These are phyloP conservation scores for Stigmatopora nigra DNA, from an alignment of 2,113 vertebrate species.

Conservation along the genomic window DNA sequence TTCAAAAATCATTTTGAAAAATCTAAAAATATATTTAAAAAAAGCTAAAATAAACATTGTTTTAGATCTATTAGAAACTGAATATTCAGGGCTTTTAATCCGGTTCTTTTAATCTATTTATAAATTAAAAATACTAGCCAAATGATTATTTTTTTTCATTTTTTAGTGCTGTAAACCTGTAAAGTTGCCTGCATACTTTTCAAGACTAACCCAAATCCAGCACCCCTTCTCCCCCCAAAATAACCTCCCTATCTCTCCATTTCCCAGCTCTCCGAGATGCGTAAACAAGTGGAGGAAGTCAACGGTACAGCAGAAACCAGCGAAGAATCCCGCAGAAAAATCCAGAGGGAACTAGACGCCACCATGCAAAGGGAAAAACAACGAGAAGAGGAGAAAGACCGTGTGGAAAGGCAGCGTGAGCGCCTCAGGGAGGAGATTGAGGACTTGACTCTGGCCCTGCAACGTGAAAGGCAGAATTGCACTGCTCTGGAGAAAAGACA, in stretches of 20 bases:
- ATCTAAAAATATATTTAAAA: too few relatives aligned
- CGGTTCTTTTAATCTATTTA: too few relatives aligned
- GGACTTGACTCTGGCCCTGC: conserved; percentile 78
- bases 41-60: too few relatives aligned
- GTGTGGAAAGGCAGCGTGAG: conserved; percentile 75
- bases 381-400: conserved; percentile 76
- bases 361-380: conserved; percentile 72
- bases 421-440: conserved; percentile 84
- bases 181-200: too few relatives aligned
- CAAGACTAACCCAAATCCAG: too few relatives aligned
- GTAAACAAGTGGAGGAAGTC: conserved; percentile 80
- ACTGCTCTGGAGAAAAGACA: conserved; percentile 82
- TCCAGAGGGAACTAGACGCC: conserved; percentile 76
- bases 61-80: too few relatives aligned
- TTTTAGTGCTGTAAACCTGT: too few relatives aligned
- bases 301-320: conserved; percentile 70
- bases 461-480: conserved; percentile 82
- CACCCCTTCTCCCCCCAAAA: too few relatives aligned
- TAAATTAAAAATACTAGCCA: too few relatives aligned
- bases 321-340: conserved; percentile 77
- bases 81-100: too few relatives aligned
- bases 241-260: neutral
- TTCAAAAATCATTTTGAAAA: too few relatives aligned
- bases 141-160: too few relatives aligned
- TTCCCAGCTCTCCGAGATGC: conserved; percentile 74